Conservation (phyloP, 2,113 vertebrate species). For the Hemiprocne comata region DNA sequence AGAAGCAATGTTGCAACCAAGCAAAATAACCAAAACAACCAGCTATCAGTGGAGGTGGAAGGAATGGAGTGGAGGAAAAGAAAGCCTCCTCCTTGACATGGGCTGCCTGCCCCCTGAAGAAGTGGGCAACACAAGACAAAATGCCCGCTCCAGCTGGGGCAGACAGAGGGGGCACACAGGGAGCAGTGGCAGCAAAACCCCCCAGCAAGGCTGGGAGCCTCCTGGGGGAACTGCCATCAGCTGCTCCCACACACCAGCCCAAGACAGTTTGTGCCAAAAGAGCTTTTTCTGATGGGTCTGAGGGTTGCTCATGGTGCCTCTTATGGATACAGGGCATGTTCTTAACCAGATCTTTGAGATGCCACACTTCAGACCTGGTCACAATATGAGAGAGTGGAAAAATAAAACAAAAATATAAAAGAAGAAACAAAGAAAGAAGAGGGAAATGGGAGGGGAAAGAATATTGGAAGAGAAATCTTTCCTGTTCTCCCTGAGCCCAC, state of each 20-base stretch:
- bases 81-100: fast-evolving
- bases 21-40: not conserved
- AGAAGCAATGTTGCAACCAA: not conserved
- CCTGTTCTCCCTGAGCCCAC: conserved; percentile 1
- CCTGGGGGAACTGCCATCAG: fast-evolving
- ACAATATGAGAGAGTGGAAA: not conserved
- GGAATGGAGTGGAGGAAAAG: not conserved
- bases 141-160: fast-evolving
- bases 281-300: fast-evolving
- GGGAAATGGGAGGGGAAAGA: not conserved
- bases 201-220: not conserved
- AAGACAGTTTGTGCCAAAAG: not conserved
- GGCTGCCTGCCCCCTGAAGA: not conserved
- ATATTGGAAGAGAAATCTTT: conserved; percentile 16
- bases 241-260: not conserved
- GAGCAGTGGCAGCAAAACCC: not conserved
- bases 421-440: not conserved
- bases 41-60: not conserved
- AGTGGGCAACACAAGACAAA: not conserved
- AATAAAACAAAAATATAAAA: not conserved
- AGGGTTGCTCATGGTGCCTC: fast-evolving
- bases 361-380: not conserved
- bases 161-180: not conserved
- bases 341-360: not conserved
- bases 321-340: not conserved